Evolutionary conservation across 1,140 invertebrate genomes (phyloP), one percentile per base, ranked within the genome.

Genomic region (Antheraea pernyi): DNA sequence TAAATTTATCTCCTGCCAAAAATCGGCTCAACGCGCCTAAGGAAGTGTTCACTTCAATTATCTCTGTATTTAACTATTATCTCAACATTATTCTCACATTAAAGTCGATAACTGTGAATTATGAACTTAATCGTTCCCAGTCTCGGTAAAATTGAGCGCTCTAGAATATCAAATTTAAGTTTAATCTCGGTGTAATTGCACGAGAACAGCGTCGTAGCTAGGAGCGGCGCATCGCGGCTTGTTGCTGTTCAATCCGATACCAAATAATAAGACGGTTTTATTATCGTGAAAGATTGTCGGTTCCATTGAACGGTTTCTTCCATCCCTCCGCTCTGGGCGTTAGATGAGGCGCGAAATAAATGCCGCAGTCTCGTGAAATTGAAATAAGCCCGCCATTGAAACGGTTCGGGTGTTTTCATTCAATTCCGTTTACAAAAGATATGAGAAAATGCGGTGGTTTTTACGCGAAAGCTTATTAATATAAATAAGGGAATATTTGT

Each of bases 311-410:
- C 13, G 46, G 46, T 1, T 16, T 30, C 16, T 13, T n/a, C 46
- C 46, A 13, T 53, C 16, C 16, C 46, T 30, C 22, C 22, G 1
- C 13, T 1, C 16, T 16, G 46, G 61, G 59, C 10, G n/a, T 18
- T 16, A 64, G 62, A 69, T 63, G 68, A 65, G 58, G 67, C 67
- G 59, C 36, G 30, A 68, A 69, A 64, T 65, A 69, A 69, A 69
- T 53, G 37, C 48, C 48, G 22, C 19, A 19, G 61, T 69, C 63
- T 69, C 39, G 62, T 46, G 39, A 65, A 69, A 65, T 59, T 65
- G 68, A 65, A 69, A 65, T 22, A 53, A 53, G 46, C 46, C 16
- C 46, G 5, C 46, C 1, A 53, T 53, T 53, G 46, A 53, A 53
- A 53, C 46, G 46, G 46, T 53, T 53, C 46, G 46, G 46, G 16